These are phyloP conservation scores for Delphinus delphis DNA, from an alignment of 2,113 vertebrate species.

Conservation along the genomic window DNA sequence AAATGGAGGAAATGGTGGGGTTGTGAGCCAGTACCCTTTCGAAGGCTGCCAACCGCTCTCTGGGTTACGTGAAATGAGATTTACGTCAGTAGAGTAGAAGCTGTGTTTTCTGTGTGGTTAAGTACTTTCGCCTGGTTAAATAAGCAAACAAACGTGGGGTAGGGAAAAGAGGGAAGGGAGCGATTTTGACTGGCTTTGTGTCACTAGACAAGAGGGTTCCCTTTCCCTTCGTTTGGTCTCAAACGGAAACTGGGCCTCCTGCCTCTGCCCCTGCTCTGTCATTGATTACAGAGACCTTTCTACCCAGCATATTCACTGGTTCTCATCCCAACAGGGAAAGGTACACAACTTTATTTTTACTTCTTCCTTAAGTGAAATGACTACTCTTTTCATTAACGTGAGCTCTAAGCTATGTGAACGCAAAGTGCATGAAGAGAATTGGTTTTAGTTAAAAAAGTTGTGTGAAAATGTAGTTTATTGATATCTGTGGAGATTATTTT, in stretches of 20 bases:
- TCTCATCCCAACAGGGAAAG: background rate
- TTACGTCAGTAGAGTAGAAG: background rate
- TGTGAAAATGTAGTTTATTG: background rate
- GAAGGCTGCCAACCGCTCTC: background rate
- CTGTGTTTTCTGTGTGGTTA: background rate
- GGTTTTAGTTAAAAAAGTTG: background rate
- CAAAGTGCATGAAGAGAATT: background rate
- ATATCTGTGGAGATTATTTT: background rate
- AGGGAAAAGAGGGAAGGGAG: background rate
- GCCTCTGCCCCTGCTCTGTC: background rate
- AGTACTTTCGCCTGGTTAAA: constrained; percentile 18
- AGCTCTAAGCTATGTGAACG: background rate
- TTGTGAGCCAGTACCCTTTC: background rate
- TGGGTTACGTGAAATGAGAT: background rate
- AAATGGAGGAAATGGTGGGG: background rate
- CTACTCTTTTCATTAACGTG: background rate
- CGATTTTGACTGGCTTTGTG: background rate
- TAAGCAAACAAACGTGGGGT: constrained; percentile 26
- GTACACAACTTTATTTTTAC: background rate
- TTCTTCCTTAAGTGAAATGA: background rate
- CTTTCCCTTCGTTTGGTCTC: background rate
- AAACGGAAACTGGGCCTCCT: background rate
- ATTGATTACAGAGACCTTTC: background rate
- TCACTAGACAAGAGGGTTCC: constrained; percentile 10
- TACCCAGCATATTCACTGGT: background rate